A percentile compares a stretch with the other conserved stretches of the same genome.
phyloP scores from a whole-genome alignment of 2,888 invertebrate genomes.

The Tridacna gigas region DNA sequence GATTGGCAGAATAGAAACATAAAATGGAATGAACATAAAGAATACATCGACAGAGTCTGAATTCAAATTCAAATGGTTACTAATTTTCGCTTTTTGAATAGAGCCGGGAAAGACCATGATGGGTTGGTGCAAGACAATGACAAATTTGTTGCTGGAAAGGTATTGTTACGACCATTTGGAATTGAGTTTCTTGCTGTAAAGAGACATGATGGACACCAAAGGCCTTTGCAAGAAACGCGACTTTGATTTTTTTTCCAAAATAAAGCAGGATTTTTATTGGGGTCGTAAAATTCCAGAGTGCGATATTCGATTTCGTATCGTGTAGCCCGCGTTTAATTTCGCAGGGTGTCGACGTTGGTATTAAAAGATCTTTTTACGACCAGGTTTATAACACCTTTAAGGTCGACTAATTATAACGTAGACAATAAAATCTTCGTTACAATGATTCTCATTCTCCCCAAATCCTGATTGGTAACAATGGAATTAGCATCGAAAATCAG shows the following conservation, averaged over 20 bases:
- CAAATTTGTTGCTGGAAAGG: not conserved
- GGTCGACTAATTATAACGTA: slow-evolving; percentile 67
- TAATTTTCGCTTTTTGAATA: slow-evolving; percentile 56
- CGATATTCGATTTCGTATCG: slow-evolving; percentile 67
- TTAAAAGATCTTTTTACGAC: slow-evolving; percentile 63
- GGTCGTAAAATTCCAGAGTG: slow-evolving; percentile 64
- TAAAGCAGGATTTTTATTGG: slow-evolving; percentile 24
- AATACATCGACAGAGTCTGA: slow-evolving; percentile 45
- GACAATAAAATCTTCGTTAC: slow-evolving; percentile 64
- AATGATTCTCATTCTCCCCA: slow-evolving; percentile 51
- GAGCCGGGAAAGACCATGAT: slow-evolving; percentile 29
- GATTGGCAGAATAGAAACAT: slow-evolving; percentile 22
- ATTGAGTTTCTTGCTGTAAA: too few species aligned
- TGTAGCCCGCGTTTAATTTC: slow-evolving; percentile 65
- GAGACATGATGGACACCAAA: not conserved
- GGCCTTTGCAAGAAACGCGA: slow-evolving; percentile 34
- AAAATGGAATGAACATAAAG: slow-evolving; percentile 47
- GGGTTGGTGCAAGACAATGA: not conserved
- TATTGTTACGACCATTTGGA: too few species aligned
- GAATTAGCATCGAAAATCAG: slow-evolving; percentile 55
- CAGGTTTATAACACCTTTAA: slow-evolving; percentile 64
- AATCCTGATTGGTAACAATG: slow-evolving; percentile 57
- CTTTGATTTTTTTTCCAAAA: slow-evolving; percentile 41
- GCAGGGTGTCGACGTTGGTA: slow-evolving; percentile 62
- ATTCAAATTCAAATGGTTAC: slow-evolving; percentile 67